Evolutionary conservation across 2,888 invertebrate species (phyloP), one percentile per base, ranked within the genome.

Genomic region (Pseudococcus viburni): DNA sequence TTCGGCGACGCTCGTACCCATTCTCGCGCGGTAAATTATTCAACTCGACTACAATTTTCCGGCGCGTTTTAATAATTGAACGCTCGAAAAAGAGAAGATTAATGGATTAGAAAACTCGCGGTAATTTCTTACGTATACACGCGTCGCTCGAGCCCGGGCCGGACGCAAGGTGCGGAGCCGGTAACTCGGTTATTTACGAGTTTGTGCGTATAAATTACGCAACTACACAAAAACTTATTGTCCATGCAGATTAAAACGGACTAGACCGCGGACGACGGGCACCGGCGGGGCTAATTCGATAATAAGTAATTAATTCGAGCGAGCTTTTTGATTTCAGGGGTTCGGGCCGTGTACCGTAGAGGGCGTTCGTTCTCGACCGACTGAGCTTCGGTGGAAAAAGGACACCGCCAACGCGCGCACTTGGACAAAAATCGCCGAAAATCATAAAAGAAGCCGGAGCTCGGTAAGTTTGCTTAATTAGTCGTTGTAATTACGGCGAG

Each of bases 31-130:
- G 64, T 64, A 64, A 64, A 64, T 64, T 64, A 64, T 64, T 64
- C 64, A 64, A 64, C 64, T 26, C 22, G 26, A 26, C 19, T 64
- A 64, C 64, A 22, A 64, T 64, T 64, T 64, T 64, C 64, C 64
- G 64, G 64, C 64, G 64, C 64, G 64, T 64, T 64, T 64, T 64
- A 64, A 64, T 64, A 64, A 64, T 64, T 64, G 64, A 64, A 64
- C 64, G 64, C 64, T 64, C 64, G 64, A 77, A 77, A 77, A 39
- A 55, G 55, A 77, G 39, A 77, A 77, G 77, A 77, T 77, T 77
- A 77, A 77, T 77, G 77, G 77, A 39, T 77, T 77, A 77, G 77
- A 77, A 77, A 77, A 77, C 39, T 39, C 19, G 77, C 77, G 64
- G 77, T 77, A 77, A 77, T 77, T 39, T 77, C 39, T 77, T 77